These are phyloP conservation scores for Amblyraja radiata DNA, from an alignment of 2,797 vertebrate species.

Conservation along the genomic window DNA sequence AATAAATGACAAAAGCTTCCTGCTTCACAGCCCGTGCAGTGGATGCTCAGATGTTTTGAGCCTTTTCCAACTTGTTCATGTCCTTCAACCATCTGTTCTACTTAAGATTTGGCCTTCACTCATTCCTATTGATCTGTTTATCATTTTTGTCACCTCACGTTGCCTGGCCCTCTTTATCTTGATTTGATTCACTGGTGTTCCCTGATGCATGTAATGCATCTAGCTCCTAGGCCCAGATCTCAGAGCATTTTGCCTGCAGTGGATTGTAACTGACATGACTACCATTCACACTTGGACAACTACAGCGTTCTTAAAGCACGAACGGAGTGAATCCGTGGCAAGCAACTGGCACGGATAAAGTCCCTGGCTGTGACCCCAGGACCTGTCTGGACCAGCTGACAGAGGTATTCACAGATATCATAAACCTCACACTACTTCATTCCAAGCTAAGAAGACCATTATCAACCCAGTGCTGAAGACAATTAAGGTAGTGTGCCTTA, in stretches of 20 bases:
- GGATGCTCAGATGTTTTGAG: not conserved
- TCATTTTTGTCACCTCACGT: not conserved
- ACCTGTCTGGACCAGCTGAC: too few species aligned
- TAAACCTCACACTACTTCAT: too few species aligned
- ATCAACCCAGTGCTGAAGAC: too few species aligned
- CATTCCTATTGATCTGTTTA: not conserved
- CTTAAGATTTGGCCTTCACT: not conserved
- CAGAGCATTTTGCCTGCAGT: not conserved
- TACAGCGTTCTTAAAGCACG: not conserved
- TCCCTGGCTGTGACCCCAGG: too few species aligned
- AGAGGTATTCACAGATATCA: too few species aligned
- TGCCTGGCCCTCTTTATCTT: not conserved
- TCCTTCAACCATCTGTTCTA: not conserved
- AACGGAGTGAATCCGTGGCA: not conserved
- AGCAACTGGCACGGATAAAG: too few species aligned
- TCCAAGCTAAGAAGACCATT: too few species aligned
- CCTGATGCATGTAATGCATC: not conserved
- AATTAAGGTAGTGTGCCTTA: too few species aligned
- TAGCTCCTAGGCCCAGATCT: not conserved
- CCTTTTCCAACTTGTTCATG: not conserved
- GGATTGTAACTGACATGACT: not conserved
- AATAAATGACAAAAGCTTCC: not conserved
- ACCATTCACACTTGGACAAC: not conserved
- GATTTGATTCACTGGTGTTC: not conserved
- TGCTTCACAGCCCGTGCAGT: not conserved